Conservation (phyloP, 2,888 invertebrate species). For the Agrotis exclamationis region DNA sequence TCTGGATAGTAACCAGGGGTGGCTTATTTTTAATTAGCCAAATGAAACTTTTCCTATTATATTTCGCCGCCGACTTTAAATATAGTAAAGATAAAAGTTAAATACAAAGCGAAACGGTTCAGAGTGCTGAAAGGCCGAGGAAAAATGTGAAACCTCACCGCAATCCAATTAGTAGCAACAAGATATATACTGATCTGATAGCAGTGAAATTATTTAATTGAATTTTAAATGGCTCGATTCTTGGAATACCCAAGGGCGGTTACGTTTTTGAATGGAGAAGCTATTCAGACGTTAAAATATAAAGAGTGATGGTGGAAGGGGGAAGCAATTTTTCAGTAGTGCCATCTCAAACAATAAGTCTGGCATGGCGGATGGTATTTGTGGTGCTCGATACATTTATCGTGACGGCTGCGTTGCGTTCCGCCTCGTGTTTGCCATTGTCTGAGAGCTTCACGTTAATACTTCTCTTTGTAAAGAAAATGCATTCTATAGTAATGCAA, state of each 20-base stretch:
- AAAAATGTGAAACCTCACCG: constrained; percentile 80
- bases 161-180: constrained; percentile 85
- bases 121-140: constrained; percentile 72
- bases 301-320: constrained; percentile 61
- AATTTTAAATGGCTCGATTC: constrained; percentile 68
- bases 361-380: constrained; percentile 80
- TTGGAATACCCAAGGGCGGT: constrained; percentile 44
- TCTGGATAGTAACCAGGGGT: constrained; percentile 82
- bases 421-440: constrained; percentile 84
- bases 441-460: constrained; percentile 84
- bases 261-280: constrained; percentile 54
- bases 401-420: constrained; percentile 78
- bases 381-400: constrained; percentile 85
- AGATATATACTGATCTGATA: constrained; percentile 82
- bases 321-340: constrained; percentile 81
- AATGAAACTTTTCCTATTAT: constrained; percentile 89
- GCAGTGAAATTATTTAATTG: constrained; percentile 77
- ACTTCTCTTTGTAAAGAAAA: constrained; percentile 81
- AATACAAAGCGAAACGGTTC: constrained; percentile 76
- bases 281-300: constrained; percentile 67
- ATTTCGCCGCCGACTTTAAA: constrained; percentile 78
- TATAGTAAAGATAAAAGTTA: constrained; percentile 81
- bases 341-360: constrained; percentile 85
- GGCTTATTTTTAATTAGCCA: constrained; percentile 89
- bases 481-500: constrained; percentile 78